A percentile compares a stretch with the other conserved stretches of the same genome.
phyloP scores from a whole-genome alignment of 2,797 vertebrate genomes.

The Fringilla coelebs region DNA sequence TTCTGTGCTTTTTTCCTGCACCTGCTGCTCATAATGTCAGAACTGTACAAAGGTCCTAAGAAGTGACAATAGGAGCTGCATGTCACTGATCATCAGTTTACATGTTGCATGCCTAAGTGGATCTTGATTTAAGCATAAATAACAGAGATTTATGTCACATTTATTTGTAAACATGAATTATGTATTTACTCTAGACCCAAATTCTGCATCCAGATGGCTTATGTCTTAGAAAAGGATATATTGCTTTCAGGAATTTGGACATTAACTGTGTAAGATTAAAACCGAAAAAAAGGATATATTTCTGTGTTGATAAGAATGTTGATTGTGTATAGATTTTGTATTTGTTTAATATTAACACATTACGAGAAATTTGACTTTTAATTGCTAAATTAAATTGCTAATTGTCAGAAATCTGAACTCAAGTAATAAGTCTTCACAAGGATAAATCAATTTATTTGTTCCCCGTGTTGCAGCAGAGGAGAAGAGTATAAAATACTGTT shows the following conservation, averaged over 20 bases:
- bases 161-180: constrained; percentile 37
- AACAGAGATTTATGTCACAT: neutral
- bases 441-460: neutral
- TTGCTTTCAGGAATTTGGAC: neutral
- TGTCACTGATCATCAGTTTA: constrained; percentile 42
- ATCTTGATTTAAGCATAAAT: constrained; percentile 29
- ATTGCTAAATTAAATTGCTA: too few relatives aligned
- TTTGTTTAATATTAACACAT: neutral
- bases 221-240: neutral
- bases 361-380: neutral
- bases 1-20: constrained; percentile 45
- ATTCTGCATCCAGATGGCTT: constrained; percentile 4
- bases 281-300: neutral
- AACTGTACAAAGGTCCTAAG: constrained; percentile 43
- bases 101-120: constrained; percentile 5
- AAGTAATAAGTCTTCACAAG: neutral
- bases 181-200: neutral
- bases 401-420: neutral
- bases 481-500: neutral
- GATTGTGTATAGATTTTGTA: neutral
- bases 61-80: constrained; percentile 37
- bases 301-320: neutral
- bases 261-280: neutral
- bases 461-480: neutral
- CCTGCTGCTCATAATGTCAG: constrained; percentile 63